Evolutionary conservation across 2,113 vertebrate species (phyloP).

Genomic region (Alouatta palliata): DNA sequence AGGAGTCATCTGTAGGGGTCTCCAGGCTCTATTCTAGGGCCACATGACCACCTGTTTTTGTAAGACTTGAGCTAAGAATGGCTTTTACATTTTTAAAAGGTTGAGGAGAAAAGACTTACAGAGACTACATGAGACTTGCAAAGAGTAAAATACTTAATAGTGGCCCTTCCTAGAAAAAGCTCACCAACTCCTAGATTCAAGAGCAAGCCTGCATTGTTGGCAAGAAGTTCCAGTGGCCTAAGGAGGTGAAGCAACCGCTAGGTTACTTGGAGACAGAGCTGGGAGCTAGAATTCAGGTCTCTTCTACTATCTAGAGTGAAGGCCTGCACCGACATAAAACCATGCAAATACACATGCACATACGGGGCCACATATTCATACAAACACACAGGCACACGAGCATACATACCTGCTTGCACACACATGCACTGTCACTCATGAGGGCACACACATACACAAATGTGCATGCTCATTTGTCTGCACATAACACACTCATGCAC

Average conservation of each 20-base stretch:
- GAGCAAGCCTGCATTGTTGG: background rate
- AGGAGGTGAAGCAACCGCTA: background rate
- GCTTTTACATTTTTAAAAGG: background rate
- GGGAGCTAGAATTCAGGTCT: background rate
- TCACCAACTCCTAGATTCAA: background rate
- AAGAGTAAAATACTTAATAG: background rate
- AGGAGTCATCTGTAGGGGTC: too few relatives aligned
- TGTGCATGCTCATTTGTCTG: too few relatives aligned
- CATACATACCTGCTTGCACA: background rate
- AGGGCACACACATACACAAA: background rate
- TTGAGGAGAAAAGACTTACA: background rate
- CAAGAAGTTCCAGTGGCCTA: background rate
- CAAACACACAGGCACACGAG: background rate
- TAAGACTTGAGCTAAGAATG: background rate
- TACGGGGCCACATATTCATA: accelerated
- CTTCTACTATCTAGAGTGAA: background rate
- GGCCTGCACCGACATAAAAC: background rate
- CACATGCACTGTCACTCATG: background rate
- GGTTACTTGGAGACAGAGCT: background rate
- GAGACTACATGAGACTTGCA: background rate
- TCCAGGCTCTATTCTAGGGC: accelerated
- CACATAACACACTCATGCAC: background rate
- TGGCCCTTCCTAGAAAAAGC: background rate
- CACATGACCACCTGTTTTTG: background rate
- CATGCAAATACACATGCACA: background rate